Conservation (phyloP, 2,888 invertebrate species). For the Xylota sylvarum region DNA sequence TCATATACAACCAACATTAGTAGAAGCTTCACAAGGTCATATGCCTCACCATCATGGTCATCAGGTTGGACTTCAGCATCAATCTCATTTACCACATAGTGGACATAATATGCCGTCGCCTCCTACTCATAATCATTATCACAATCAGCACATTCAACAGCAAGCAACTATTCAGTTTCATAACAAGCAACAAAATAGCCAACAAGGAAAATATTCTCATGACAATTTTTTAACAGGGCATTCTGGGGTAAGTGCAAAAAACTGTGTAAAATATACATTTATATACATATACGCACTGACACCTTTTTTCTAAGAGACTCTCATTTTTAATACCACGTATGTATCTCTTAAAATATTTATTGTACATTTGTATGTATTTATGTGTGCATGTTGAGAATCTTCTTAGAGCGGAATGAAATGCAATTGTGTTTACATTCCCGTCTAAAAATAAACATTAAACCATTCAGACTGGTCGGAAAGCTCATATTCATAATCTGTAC, state of each 20-base stretch:
- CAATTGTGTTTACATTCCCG: background rate
- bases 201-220: conserved; percentile 61
- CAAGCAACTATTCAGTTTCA: conserved; percentile 61
- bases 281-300: background rate
- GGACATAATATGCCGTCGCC: conserved; percentile 85
- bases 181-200: conserved; percentile 71
- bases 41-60: conserved; percentile 86
- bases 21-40: conserved; percentile 87
- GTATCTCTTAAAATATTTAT: background rate
- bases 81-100: conserved; percentile 84
- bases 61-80: conserved; percentile 84
- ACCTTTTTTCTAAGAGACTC: background rate
- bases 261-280: background rate
- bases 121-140: conserved; percentile 83
- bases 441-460: conserved; percentile 44
- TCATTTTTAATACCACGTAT: background rate
- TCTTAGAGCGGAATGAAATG: background rate
- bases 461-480: background rate
- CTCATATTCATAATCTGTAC: conserved; percentile 6
- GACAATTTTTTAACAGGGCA: conserved; percentile 48
- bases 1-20: conserved; percentile 87
- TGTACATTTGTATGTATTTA: background rate
- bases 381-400: background rate
- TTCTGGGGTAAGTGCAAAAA: conserved; percentile 55
- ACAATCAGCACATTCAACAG: conserved; percentile 78